These are phyloP conservation scores for Cheiracanthium punctorium DNA, from an alignment of 2,888 invertebrate genomes.

Conservation along the genomic window DNA sequence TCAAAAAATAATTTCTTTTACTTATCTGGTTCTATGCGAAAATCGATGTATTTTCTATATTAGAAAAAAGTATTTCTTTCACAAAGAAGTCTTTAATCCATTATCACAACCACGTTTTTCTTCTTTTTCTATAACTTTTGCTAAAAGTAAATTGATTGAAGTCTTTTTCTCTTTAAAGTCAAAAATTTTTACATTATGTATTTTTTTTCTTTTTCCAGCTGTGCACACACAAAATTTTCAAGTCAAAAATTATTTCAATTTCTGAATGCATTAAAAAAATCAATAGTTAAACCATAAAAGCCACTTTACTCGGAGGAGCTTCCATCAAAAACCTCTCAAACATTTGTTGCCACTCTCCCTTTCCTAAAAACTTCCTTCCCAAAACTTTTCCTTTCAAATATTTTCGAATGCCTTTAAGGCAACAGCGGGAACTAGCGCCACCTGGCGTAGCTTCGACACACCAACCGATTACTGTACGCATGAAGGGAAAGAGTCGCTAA, in stretches of 20 bases:
- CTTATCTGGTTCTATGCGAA: too few species aligned
- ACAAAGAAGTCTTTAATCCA: too few species aligned
- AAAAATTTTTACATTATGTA: neutral
- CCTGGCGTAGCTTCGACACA: slow-evolving; percentile 51
- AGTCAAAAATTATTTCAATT: neutral
- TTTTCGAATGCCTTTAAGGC: slow-evolving; percentile 43
- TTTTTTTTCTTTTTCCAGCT: too few species aligned
- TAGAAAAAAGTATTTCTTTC: too few species aligned
- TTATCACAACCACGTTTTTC: too few species aligned
- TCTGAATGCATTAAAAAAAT: neutral
- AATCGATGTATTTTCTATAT: too few species aligned
- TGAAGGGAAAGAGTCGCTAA: slow-evolving; percentile 44
- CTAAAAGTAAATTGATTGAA: too few species aligned
- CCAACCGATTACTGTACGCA: slow-evolving; percentile 47
- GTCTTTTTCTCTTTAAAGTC: neutral
- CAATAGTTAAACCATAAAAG: neutral
- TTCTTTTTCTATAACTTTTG: too few species aligned
- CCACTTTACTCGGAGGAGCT: neutral
- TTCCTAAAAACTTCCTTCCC: neutral
- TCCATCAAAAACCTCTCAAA: neutral
- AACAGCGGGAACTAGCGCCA: slow-evolving; percentile 38
- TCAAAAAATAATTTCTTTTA: too few species aligned
- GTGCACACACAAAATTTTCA: neutral
- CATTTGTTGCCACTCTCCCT: slow-evolving; percentile 38
- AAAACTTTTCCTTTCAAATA: slow-evolving; percentile 32